phyloP scores from a whole-genome alignment of 2,113 vertebrate genomes.

The Rostratula benghalensis region DNA sequence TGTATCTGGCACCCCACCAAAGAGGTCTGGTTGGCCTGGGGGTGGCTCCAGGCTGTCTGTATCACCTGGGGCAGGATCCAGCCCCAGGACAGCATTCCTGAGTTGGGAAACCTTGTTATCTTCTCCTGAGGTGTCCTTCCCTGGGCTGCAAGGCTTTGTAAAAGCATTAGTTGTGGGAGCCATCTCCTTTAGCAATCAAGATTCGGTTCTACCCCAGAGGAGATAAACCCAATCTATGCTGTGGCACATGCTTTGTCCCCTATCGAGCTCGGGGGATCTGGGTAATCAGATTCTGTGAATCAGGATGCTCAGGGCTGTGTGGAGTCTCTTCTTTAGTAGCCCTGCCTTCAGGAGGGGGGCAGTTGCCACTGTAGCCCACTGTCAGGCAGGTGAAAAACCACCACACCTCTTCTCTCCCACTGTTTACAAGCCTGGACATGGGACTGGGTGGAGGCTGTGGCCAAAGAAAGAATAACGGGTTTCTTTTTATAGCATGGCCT shows the following conservation, averaged over 20 bases:
- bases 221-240: background rate
- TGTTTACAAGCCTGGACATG: accelerated
- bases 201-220: background rate
- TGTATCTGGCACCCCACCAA: background rate
- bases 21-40: background rate
- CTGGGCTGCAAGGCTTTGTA: too few relatives aligned
- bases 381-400: background rate
- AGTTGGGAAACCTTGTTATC: background rate
- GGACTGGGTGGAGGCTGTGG: background rate
- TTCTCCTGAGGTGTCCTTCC: background rate
- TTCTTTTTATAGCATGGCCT: slow-evolving; percentile 52
- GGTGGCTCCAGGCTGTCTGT: background rate
- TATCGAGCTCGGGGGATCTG: background rate
- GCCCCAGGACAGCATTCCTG: background rate
- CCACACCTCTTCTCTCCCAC: background rate
- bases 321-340: background rate
- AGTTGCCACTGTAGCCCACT: background rate
- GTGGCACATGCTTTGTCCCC: background rate
- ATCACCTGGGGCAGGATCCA: background rate
- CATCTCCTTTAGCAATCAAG: background rate
- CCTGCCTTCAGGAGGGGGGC: background rate
- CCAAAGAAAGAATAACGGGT: background rate
- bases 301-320: background rate
- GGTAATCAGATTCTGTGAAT: background rate
- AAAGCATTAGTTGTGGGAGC: background rate